These are phyloP conservation scores for Arremon aurantiirostris DNA, from an alignment of 2,797 vertebrate species.

Conservation along the genomic window DNA sequence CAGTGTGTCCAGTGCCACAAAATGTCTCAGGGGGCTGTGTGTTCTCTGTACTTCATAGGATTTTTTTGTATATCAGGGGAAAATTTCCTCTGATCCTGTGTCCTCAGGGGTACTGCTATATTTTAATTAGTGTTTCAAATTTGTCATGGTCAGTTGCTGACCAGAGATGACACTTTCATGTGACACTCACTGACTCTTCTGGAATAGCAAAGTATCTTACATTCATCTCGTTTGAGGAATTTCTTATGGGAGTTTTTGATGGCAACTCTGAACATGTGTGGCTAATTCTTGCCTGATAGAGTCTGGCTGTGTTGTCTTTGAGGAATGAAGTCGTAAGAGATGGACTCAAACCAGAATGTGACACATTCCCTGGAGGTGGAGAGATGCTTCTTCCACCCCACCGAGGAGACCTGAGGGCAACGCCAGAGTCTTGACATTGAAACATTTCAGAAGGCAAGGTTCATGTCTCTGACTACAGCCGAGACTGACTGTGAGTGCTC, in stretches of 20 bases:
- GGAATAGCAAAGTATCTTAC: neutral
- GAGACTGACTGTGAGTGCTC: neutral
- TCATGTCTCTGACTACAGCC: neutral
- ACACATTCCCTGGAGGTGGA: neutral
- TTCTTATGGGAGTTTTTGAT: neutral
- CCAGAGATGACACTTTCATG: neutral
- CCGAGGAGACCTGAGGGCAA: neutral
- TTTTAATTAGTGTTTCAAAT: neutral
- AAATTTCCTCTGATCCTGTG: neutral
- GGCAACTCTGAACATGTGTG: neutral
- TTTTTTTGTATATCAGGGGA: neutral
- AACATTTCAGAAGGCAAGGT: constrained; percentile 2
- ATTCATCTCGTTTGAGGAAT: neutral
- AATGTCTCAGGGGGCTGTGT: neutral
- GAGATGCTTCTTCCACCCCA: neutral
- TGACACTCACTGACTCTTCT: neutral
- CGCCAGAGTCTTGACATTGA: neutral
- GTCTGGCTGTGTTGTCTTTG: neutral
- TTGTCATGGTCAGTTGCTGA: neutral
- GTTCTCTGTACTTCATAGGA: neutral
- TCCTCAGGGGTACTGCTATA: neutral
- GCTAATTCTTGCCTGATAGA: neutral
- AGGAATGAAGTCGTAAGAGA: neutral
- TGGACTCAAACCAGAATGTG: neutral
- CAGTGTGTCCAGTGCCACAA: neutral